Evolutionary conservation across 2,113 vertebrate genomes (phyloP).

Genomic region (Fulmarus glacialis): DNA sequence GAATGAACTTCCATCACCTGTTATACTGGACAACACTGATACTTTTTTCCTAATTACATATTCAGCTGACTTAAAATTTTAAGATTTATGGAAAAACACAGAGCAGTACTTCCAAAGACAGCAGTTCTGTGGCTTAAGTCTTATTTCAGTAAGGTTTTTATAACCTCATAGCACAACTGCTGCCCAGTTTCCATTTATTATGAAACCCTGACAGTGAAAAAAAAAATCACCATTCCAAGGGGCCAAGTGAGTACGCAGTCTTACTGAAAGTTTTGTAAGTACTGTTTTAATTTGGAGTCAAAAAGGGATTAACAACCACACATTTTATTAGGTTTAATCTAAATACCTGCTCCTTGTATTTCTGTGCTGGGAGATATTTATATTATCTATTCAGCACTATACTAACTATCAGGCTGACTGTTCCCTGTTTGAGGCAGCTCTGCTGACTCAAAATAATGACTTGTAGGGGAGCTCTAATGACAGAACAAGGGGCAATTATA

Average conservation of each 20-base stretch:
- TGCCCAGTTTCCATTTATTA: not conserved
- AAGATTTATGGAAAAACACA: not conserved
- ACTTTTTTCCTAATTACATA: not conserved
- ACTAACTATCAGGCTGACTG: conserved; percentile 67
- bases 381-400: conserved; percentile 67
- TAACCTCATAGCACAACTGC: not conserved
- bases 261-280: conserved; percentile 24
- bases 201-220: not conserved
- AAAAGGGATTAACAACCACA: conserved; percentile 42
- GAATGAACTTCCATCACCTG: not conserved
- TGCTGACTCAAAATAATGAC: conserved; percentile 80
- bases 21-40: not conserved
- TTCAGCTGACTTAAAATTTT: not conserved
- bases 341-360: conserved; percentile 62
- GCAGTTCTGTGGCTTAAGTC: not conserved
- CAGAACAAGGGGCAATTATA: conserved; percentile 82
- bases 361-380: conserved; percentile 58
- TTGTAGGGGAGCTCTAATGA: conserved; percentile 76
- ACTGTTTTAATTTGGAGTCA: conserved; percentile 33
- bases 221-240: not conserved
- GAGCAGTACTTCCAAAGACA: not conserved
- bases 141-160: not conserved
- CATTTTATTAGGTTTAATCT: conserved; percentile 58
- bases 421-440: conserved; percentile 75
- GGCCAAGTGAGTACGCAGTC: not conserved